Conservation (phyloP, 2,797 vertebrate species). For the Glyptemys insculpta region DNA sequence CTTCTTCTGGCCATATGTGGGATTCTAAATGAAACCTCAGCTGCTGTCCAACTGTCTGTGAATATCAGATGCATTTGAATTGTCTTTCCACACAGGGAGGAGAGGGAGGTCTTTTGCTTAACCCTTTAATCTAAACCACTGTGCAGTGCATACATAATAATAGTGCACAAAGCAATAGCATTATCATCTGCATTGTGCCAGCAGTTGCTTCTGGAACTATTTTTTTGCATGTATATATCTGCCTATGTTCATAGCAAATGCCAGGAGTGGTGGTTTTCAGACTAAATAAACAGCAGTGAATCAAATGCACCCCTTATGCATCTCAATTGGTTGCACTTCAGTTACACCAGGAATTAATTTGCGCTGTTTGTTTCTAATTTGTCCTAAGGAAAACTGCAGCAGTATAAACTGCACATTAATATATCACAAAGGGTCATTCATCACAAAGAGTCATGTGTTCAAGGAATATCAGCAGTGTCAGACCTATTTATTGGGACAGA, state of each 20-base stretch:
- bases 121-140: slow-evolving; percentile 64
- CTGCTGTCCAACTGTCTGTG: slow-evolving; percentile 64
- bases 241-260: not conserved
- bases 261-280: slow-evolving; percentile 30
- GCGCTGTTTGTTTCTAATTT: slow-evolving; percentile 27
- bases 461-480: not conserved
- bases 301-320: not conserved
- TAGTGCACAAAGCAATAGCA: slow-evolving; percentile 51
- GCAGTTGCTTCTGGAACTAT: slow-evolving; percentile 9
- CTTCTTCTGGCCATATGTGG: slow-evolving; percentile 75
- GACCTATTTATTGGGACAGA: slow-evolving; percentile 9
- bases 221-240: not conserved
- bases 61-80: slow-evolving; percentile 56
- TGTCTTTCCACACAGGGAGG: slow-evolving; percentile 40
- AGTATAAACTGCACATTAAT: not conserved
- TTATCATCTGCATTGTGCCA: slow-evolving; percentile 64
- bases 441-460: not conserved
- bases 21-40: slow-evolving; percentile 78
- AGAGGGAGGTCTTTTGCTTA: slow-evolving; percentile 21
- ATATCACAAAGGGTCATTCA: not conserved
- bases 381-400: not conserved
- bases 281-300: slow-evolving; percentile 48
- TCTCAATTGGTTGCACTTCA: slow-evolving; percentile 37
- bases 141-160: slow-evolving; percentile 49
- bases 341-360: slow-evolving; percentile 33